Conservation (phyloP, 2,888 invertebrate species). For the Macaria liturata region DNA sequence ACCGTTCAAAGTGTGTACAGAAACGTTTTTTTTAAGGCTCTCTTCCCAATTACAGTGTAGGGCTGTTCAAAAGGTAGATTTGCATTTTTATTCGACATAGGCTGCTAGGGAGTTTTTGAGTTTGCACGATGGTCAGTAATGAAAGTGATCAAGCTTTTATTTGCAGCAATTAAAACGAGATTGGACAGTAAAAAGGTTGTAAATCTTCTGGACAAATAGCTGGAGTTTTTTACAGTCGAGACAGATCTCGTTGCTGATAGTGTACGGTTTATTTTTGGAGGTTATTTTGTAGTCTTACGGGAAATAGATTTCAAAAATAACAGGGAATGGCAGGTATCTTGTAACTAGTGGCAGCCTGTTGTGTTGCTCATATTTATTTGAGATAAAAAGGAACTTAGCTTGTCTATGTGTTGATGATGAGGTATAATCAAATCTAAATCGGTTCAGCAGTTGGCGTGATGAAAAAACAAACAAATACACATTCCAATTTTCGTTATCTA, state of each 20-base stretch:
- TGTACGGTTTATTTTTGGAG: neutral
- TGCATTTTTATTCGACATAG: constrained; percentile 68
- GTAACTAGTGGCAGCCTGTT: too few species aligned
- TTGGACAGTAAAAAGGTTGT: constrained; percentile 21
- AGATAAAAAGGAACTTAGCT: too few species aligned
- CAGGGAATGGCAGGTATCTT: too few species aligned
- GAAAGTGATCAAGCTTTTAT: constrained; percentile 37
- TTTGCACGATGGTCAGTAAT: constrained; percentile 36
- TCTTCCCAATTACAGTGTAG: constrained; percentile 62
- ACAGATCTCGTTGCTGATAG: constrained; percentile 10
- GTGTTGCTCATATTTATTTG: too few species aligned
- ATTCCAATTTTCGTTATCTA: too few species aligned
- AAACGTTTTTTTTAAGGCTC: constrained; percentile 42
- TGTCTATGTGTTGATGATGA: too few species aligned
- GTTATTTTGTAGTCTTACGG: neutral
- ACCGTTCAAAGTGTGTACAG: constrained; percentile 21
- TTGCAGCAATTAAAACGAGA: constrained; percentile 29
- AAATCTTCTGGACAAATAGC: constrained; percentile 13
- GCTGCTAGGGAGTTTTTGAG: constrained; percentile 44
- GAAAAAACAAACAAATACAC: too few species aligned
- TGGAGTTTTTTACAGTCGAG: constrained; percentile 6
- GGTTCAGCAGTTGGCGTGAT: too few species aligned
- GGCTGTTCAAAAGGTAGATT: constrained; percentile 63
- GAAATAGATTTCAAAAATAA: too few species aligned
- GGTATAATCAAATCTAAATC: too few species aligned